These are phyloP conservation scores for Fragum sueziense DNA, from an alignment of 2,888 invertebrate genomes.

Conservation along the genomic window DNA sequence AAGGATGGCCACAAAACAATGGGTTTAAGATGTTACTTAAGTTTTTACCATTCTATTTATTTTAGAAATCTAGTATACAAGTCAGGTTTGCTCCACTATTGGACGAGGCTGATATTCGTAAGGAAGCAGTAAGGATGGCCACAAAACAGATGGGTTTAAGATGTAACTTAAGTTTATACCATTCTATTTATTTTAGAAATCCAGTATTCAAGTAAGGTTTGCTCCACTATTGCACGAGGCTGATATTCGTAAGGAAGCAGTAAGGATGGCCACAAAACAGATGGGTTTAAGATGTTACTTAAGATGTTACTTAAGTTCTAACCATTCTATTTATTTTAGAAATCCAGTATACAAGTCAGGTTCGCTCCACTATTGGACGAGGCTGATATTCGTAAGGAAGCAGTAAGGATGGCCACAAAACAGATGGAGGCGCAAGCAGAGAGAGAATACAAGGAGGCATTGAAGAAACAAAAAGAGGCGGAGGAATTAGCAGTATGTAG, in stretches of 20 bases:
- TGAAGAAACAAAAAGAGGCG: conserved; percentile 69
- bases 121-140: conserved; percentile 77
- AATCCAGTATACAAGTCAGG: conserved; percentile 73
- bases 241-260: conserved; percentile 75
- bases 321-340: conserved; percentile 68
- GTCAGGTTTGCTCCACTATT: conserved; percentile 78
- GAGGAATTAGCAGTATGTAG: too few relatives aligned
- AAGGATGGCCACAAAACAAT: too few relatives aligned
- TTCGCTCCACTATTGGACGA: conserved; percentile 77
- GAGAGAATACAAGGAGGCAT: conserved; percentile 74
- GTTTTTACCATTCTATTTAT: too few relatives aligned
- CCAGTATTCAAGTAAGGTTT: conserved; percentile 76
- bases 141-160: conserved; percentile 69
- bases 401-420: conserved; percentile 74
- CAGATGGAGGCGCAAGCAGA: conserved; percentile 73
- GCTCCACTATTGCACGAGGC: conserved; percentile 73
- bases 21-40: too few relatives aligned
- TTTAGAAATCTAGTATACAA: conserved; percentile 74
- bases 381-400: conserved; percentile 74
- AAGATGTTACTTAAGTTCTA: too few relatives aligned
- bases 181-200: conserved; percentile 76
- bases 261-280: conserved; percentile 72
- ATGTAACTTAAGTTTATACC: too few relatives aligned
- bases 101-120: conserved; percentile 69
- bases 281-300: too few relatives aligned